These are phyloP conservation scores for Microcebus jonahi DNA, from an alignment of 2,113 vertebrate species.

Conservation along the genomic window DNA sequence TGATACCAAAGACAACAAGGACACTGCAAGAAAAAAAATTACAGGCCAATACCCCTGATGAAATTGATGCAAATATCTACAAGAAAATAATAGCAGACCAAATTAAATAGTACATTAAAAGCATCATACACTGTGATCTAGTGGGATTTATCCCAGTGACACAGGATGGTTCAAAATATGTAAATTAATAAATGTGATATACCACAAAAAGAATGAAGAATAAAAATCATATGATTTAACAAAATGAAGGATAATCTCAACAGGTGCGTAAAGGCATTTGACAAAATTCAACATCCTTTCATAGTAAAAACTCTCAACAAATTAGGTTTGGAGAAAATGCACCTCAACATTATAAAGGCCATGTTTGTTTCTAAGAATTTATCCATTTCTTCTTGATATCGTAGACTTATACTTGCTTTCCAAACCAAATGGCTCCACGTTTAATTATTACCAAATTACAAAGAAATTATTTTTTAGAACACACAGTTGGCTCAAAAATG, in stretches of 20 bases:
- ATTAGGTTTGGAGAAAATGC: background rate
- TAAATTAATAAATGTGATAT: background rate
- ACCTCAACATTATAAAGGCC: background rate
- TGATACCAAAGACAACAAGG: background rate
- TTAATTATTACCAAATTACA: slow-evolving; percentile 25
- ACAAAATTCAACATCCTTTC: background rate
- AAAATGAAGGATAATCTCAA: background rate
- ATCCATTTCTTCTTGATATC: background rate
- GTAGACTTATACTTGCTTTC: background rate
- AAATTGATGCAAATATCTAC: background rate
- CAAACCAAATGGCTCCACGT: background rate
- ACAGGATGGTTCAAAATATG: background rate
- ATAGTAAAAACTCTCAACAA: background rate
- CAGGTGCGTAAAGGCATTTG: background rate
- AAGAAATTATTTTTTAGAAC: background rate
- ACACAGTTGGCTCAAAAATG: slow-evolving; percentile 25
- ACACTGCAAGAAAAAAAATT: background rate
- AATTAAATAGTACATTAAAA: background rate
- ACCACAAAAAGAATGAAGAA: background rate
- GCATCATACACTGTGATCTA: background rate
- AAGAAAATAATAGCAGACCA: background rate
- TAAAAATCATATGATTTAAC: background rate
- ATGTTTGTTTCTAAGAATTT: background rate
- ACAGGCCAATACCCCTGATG: background rate
- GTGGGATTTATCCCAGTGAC: background rate